phyloP scores from a whole-genome alignment of 2,797 vertebrate species.

The Remorina albescens region DNA sequence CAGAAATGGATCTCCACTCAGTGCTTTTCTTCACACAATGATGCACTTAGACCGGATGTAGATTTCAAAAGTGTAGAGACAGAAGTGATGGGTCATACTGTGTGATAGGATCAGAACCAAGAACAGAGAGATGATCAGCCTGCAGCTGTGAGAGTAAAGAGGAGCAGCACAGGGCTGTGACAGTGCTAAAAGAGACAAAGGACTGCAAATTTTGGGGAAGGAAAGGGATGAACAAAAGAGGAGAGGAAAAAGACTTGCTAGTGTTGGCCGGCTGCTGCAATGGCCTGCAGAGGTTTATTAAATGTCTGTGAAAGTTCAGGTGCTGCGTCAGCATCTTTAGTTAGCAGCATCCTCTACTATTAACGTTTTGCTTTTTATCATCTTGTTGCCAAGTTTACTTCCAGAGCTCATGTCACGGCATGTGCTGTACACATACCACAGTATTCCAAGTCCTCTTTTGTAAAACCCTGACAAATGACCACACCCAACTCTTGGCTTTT shows the following conservation, averaged over 20 bases:
- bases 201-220: conserved; percentile 2
- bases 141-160: conserved; percentile 35
- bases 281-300: conserved; percentile 29
- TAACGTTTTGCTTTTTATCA: conserved; percentile 71
- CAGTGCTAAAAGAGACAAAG: conserved; percentile 1
- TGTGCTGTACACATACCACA: conserved; percentile 24
- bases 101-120: conserved; percentile 32
- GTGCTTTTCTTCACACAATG: conserved; percentile 10
- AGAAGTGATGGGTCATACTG: conserved; percentile 12
- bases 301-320: conserved; percentile 26
- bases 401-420: conserved; percentile 21
- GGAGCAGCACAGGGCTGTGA: conserved; percentile 10
- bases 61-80: conserved; percentile 21
- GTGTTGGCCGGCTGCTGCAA: conserved; percentile 45
- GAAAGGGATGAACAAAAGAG: conserved; percentile 4
- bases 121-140: conserved; percentile 34
- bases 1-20: conserved; percentile 11
- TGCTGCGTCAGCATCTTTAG: conserved; percentile 52
- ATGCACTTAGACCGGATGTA: conserved; percentile 33
- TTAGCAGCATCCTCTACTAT: conserved; percentile 59
- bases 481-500: conserved; percentile 37
- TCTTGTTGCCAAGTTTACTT: conserved; percentile 62
- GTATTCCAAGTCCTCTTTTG: conserved; percentile 28
- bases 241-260: conserved; percentile 9
- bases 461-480: conserved; percentile 55